Conservation (phyloP, 2,113 vertebrate species). For the Cololabis saira region DNA sequence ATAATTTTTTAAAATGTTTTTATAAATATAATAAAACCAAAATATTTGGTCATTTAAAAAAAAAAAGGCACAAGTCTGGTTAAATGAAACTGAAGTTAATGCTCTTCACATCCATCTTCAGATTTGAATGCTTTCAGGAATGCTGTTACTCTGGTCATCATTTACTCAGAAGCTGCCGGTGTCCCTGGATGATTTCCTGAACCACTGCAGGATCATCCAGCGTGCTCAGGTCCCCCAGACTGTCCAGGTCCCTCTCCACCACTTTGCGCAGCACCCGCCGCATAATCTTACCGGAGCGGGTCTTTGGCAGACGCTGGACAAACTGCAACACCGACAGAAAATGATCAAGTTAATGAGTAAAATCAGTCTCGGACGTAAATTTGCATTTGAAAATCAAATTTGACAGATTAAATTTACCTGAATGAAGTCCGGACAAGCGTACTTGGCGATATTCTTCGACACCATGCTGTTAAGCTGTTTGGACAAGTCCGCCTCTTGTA, state of each 20-base stretch:
- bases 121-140: neutral
- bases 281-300: constrained; percentile 86
- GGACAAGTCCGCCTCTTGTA: constrained; percentile 51
- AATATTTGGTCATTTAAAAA: constrained; percentile 13
- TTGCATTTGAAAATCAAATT: neutral
- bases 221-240: constrained; percentile 83
- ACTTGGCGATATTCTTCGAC: constrained; percentile 82
- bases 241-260: constrained; percentile 73
- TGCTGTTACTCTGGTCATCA: neutral
- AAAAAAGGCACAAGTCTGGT: constrained; percentile 5
- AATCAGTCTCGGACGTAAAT: neutral
- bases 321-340: constrained; percentile 37
- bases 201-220: constrained; percentile 78
- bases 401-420: constrained; percentile 70
- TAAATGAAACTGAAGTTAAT: neutral
- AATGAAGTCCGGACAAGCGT: constrained; percentile 79
- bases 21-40: constrained; percentile 16
- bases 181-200: constrained; percentile 80
- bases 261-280: constrained; percentile 82
- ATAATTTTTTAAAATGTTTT: constrained; percentile 24
- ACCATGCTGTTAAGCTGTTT: constrained; percentile 73
- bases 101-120: neutral
- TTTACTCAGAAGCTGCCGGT: constrained; percentile 48
- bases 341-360: neutral
- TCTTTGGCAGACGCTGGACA: constrained; percentile 80